Conservation (phyloP, 2,888 invertebrate genomes). For the Drosophila emarginata region DNA sequence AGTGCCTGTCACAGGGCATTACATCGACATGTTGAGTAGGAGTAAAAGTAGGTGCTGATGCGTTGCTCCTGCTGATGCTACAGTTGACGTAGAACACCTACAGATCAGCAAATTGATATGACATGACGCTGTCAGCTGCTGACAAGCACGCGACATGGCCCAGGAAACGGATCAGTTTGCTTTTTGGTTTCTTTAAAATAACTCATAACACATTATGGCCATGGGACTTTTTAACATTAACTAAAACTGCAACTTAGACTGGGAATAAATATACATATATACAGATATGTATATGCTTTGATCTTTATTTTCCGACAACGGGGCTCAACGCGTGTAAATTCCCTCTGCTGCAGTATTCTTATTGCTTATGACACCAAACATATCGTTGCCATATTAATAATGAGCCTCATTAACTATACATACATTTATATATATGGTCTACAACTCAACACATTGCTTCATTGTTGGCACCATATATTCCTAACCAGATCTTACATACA, state of each 20-base stretch:
- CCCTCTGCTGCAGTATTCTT: slow-evolving; percentile 48
- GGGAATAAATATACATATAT: neutral
- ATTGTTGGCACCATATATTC: slow-evolving; percentile 34
- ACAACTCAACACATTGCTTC: slow-evolving; percentile 68
- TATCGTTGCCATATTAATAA: slow-evolving; percentile 80
- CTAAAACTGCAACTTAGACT: slow-evolving; percentile 38
- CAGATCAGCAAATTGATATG: slow-evolving; percentile 77
- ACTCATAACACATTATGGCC: slow-evolving; percentile 72
- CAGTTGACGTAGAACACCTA: slow-evolving; percentile 41
- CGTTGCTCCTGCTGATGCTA: slow-evolving; percentile 1
- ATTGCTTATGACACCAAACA: slow-evolving; percentile 74
- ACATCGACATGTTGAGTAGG: slow-evolving; percentile 52
- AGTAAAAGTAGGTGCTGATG: slow-evolving; percentile 25
- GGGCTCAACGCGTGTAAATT: slow-evolving; percentile 58
- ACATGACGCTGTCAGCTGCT: slow-evolving; percentile 80
- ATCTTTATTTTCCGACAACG: slow-evolving; percentile 68
- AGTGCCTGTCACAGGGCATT: slow-evolving; percentile 58
- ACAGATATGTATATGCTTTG: slow-evolving; percentile 58
- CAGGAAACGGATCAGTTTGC: slow-evolving; percentile 64
- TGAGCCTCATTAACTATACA: slow-evolving; percentile 78
- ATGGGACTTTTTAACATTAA: slow-evolving; percentile 23
- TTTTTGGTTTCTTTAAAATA: slow-evolving; percentile 52
- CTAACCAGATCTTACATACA: slow-evolving; percentile 20
- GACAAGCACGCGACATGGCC: slow-evolving; percentile 70
- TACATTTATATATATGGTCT: slow-evolving; percentile 40